Evolutionary conservation across 2,797 vertebrate species (phyloP).

Genomic region (Rhyacichthys aspro): DNA sequence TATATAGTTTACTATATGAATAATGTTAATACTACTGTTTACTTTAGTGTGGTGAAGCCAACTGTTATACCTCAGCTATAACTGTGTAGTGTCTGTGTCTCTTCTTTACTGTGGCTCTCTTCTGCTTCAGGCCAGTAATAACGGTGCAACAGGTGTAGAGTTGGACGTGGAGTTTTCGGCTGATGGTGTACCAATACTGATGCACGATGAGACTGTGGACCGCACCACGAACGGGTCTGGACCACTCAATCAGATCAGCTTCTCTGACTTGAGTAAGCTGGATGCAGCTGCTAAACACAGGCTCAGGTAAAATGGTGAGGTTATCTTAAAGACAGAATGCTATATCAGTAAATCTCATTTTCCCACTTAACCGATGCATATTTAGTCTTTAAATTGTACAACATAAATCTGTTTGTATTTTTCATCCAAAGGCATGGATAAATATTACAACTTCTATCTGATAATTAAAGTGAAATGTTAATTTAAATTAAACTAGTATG

Average conservation of each 20-base stretch:
- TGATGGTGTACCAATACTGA: constrained; percentile 90
- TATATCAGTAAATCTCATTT: too few relatives aligned
- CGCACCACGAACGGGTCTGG: constrained; percentile 92
- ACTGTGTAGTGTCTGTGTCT: too few relatives aligned
- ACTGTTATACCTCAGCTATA: too few relatives aligned
- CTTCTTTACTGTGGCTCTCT: neutral
- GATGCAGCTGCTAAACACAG: constrained; percentile 91
- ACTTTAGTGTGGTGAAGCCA: too few relatives aligned
- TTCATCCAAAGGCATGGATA: neutral
- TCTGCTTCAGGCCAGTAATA: constrained; percentile 85
- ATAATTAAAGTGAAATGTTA: neutral
- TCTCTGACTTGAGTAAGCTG: constrained; percentile 85
- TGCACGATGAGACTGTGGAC: constrained; percentile 94
- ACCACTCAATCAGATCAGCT: constrained; percentile 81
- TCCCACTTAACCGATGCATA: too few relatives aligned
- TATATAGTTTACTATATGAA: too few relatives aligned
- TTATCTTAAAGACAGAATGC: neutral
- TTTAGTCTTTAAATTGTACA: too few relatives aligned
- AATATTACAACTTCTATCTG: neutral
- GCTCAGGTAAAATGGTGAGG: constrained; percentile 77
- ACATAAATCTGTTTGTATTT: too few relatives aligned
- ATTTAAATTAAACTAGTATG: neutral
- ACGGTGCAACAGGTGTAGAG: constrained; percentile 91
- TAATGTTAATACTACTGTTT: too few relatives aligned
- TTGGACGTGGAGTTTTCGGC: constrained; percentile 92